Evolutionary conservation across 2,113 vertebrate genomes (phyloP).

Genomic region (Pteruthius melanotis): DNA sequence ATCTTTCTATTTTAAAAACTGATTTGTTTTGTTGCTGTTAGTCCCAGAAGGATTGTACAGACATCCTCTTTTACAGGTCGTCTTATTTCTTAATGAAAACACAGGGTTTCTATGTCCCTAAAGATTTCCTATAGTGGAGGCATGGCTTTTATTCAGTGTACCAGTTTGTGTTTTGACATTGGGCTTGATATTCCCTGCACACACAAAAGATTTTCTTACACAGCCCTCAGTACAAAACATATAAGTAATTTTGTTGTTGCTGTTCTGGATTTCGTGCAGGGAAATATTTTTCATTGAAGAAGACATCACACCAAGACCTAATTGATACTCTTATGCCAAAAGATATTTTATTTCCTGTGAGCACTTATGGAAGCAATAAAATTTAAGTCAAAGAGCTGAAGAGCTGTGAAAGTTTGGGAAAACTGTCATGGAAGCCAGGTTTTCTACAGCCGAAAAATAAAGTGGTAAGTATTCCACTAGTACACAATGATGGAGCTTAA

Average conservation of each 20-base stretch:
- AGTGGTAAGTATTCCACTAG: background rate
- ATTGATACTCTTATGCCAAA: background rate
- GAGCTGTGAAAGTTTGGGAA: background rate
- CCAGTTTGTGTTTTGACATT: background rate
- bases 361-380: background rate
- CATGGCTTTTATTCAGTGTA: background rate
- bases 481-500: background rate
- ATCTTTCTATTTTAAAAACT: background rate
- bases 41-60: background rate
- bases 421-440: background rate
- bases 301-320: background rate
- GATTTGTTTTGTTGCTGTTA: background rate
- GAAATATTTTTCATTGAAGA: background rate
- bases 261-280: background rate
- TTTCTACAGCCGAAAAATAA: background rate
- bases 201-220: background rate
- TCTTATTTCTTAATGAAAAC: conserved; percentile 1
- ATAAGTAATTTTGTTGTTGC: background rate
- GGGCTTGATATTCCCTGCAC: background rate
- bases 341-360: background rate
- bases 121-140: background rate
- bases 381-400: background rate
- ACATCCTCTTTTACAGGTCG: background rate
- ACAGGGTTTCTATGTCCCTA: background rate
- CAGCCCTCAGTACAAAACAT: background rate